These are phyloP conservation scores for Sinohyriopsis cumingii DNA, from an alignment of 2,888 invertebrate species.

Conservation along the genomic window DNA sequence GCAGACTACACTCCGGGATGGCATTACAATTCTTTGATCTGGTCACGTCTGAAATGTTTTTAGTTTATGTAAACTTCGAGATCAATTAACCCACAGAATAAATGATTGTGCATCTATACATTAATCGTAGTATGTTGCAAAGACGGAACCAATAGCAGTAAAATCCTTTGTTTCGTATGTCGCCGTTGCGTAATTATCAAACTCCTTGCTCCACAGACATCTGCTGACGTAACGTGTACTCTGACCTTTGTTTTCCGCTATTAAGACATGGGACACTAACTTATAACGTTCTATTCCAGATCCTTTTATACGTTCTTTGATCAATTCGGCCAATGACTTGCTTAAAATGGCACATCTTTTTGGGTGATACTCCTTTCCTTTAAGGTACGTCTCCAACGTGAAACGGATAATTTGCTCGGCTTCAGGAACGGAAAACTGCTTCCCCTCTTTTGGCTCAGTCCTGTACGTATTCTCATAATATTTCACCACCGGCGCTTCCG, in stretches of 20 bases:
- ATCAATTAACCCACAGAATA: too few relatives aligned
- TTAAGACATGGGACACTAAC: constrained; percentile 51
- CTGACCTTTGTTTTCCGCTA: constrained; percentile 53
- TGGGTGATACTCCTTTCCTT: constrained; percentile 51
- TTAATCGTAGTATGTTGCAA: constrained; percentile 53
- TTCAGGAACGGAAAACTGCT: constrained; percentile 40
- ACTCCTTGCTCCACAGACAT: constrained; percentile 52
- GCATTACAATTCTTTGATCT: too few relatives aligned
- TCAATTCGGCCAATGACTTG: constrained; percentile 55
- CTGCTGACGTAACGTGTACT: constrained; percentile 49
- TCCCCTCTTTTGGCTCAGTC: constrained; percentile 38
- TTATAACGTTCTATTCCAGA: constrained; percentile 54
- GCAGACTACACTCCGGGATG: too few relatives aligned
- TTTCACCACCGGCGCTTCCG: constrained; percentile 34
- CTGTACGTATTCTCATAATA: constrained; percentile 54
- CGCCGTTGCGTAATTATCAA: constrained; percentile 55
- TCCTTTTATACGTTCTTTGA: constrained; percentile 55
- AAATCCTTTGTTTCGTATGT: constrained; percentile 49
- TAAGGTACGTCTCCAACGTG: constrained; percentile 49
- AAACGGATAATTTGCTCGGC: constrained; percentile 50
- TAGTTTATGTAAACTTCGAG: too few relatives aligned
- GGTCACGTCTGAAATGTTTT: too few relatives aligned
- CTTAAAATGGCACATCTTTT: constrained; percentile 51
- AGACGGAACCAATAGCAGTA: constrained; percentile 54
- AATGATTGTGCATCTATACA: too few relatives aligned